These are phyloP conservation scores for Steinernema feltiae DNA, from an alignment of 1,140 invertebrate genomes.

Conservation along the genomic window DNA sequence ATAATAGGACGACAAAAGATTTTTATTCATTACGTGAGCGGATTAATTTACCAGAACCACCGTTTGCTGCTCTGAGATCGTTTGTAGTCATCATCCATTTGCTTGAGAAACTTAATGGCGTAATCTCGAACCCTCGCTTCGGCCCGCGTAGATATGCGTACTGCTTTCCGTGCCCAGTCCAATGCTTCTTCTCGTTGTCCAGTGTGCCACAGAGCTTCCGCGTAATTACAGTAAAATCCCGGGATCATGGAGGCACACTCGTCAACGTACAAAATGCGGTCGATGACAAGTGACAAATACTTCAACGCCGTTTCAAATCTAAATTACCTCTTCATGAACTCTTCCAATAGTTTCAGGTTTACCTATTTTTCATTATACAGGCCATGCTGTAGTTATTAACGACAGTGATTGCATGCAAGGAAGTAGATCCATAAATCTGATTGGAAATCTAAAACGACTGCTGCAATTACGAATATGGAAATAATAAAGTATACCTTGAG, in stretches of 20 bases:
- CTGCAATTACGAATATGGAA: background rate
- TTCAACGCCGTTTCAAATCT: conserved; percentile 49
- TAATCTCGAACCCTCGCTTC: conserved; percentile 31
- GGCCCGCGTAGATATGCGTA: conserved; percentile 21
- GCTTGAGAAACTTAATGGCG: conserved; percentile 29
- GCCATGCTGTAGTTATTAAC: conserved; percentile 50
- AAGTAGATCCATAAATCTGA: conserved; percentile 50
- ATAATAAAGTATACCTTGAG: conserved; percentile 42
- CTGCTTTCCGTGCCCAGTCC: conserved; percentile 49
- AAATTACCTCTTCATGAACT: conserved; percentile 11
- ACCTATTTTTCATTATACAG: conserved; percentile 45
- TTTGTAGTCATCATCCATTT: conserved; percentile 33
- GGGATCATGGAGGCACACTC: conserved; percentile 36
- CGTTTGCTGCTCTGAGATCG: background rate
- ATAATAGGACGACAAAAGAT: no score
- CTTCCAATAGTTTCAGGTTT: background rate
- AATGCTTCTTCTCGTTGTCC: conserved; percentile 50
- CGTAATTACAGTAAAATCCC: conserved; percentile 54
- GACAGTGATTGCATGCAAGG: conserved; percentile 44
- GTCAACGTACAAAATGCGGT: conserved; percentile 42
- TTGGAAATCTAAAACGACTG: conserved; percentile 50
- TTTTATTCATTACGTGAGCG: no score
- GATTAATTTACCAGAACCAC: conserved; percentile 11
- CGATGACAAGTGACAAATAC: conserved; percentile 48
- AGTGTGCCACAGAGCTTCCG: conserved; percentile 54